Evolutionary conservation across 2,797 vertebrate species (phyloP), one percentile per base, ranked within the genome.

Genomic region (Coregonus ussuriensis): DNA sequence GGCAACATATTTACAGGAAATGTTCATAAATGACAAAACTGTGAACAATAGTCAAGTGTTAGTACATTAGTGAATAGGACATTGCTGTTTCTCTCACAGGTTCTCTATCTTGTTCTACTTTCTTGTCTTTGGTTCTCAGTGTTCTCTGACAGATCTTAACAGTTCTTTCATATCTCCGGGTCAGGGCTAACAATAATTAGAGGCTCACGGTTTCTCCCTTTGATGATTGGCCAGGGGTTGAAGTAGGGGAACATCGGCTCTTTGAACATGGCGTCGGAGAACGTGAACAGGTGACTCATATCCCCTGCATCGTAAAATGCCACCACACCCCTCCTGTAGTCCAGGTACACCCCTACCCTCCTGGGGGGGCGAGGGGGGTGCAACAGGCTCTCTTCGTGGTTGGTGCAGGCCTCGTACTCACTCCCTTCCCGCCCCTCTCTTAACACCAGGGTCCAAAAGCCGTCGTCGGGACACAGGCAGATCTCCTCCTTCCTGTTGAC

Each of bases 211-310:
- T 95, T 95, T 56, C 84, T 82, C 31, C 94, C 93, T 0, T 90
- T 92, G 72, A 95, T 91, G 54, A 94, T 93, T 0, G 95, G 92
- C 90, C 93, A 94, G 68, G 88, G 90, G 51, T 90, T 95, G 79
- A 94, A 94, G 83, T 95, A 96, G 0, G 93, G 94, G 77, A 89
- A 95, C 29, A 93, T 88, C 0, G 92, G 88, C 87, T 95, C 91
- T 4, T 86, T 86, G 83, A 95, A 94, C 25, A 84, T 80, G 0
- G 84, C 85, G 16, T 92, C 83, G 6, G 84, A 90, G 82, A 95
- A 94, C 47, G 92, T 93, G 75, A 92, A 95, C 77, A 94, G 88
- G 82, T 93, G 92, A 71, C 82, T 92, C 92, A 94, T 93, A 82
- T 93, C 87, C 16, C 86, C 89, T 1, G 92, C 87, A 0, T 93